phyloP scores from a whole-genome alignment of 2,797 vertebrate genomes.

The Pelodytes ibericus region DNA sequence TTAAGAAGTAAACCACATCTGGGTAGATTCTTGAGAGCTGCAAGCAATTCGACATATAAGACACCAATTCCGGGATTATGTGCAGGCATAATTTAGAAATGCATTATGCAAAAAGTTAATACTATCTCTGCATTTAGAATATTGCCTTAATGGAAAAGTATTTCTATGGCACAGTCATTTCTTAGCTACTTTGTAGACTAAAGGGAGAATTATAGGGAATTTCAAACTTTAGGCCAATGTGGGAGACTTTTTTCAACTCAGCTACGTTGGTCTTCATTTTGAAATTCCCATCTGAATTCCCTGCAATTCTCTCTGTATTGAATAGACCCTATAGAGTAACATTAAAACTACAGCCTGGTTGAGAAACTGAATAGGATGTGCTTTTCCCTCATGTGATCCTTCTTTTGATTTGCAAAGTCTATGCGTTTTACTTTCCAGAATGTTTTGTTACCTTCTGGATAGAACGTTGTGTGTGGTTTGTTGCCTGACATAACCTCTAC shows the following conservation, averaged over 20 bases:
- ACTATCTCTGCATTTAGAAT: constrained; percentile 25
- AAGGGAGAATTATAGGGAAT: too few relatives aligned
- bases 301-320: too few relatives aligned
- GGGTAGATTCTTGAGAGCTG: constrained; percentile 28
- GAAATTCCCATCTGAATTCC: too few relatives aligned
- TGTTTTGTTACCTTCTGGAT: constrained; percentile 13
- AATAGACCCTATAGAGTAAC: too few relatives aligned
- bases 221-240: too few relatives aligned
- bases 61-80: constrained; percentile 21
- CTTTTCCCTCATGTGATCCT: not conserved
- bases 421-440: constrained; percentile 24
- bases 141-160: constrained; percentile 13
- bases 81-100: constrained; percentile 25
- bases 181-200: too few relatives aligned
- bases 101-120: constrained; percentile 21
- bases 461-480: constrained; percentile 31
- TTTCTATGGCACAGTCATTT: too few relatives aligned
- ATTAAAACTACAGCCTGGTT: not conserved
- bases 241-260: too few relatives aligned
- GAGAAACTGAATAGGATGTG: not conserved
- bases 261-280: too few relatives aligned
- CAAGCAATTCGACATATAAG: constrained; percentile 46
- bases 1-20: constrained; percentile 33
- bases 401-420: constrained; percentile 14
- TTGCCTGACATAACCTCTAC: constrained; percentile 47